Base-by-base conservation (phyloP, 2,888 invertebrate species). In the Pachymerium ferrugineum region DNA sequence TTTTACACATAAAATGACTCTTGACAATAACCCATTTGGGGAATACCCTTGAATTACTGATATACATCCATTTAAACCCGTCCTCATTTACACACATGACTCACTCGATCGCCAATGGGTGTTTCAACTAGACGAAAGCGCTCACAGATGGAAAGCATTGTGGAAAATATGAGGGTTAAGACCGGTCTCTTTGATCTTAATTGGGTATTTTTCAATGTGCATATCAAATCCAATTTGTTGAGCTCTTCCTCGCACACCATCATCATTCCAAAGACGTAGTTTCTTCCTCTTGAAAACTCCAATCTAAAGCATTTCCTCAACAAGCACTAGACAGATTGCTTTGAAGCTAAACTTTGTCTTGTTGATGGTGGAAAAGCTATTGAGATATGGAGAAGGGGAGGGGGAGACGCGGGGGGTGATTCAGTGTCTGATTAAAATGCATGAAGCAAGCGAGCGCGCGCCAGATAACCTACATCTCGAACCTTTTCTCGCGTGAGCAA, bases 341-440 rank as follows among this genome's bases (percentile, higher is more conserved):
- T 62, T 62, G 25, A 62, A 62, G 62, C 62, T 62, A 25, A 62
- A 62, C 62, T 62, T 62, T 62, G 62, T 62, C 62, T 62, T 28
- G 62, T 62, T 62, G 62, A 62, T 62, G 62, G 62, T 62, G 28
- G 62, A 62, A 62, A 62, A 62, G 62, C 62, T 62, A 62, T 62
- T 62, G 62, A 62, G 62, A 62, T 62, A 62, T 62, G 62, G 62
- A 62, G 62, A 62, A 62, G 10, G 62, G 62, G 62, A n/a, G 10
- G 22, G 62, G 25, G 28, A n/a, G 62, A 62, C 62, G 25, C 62
- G 62, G 62, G 62, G 25, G 62, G 62, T 62, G 62, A 62, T 62
- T 62, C 62, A 62, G 62, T 62, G 62, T 62, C 62, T 62, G 62
- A 62, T 62, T 62, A 62, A 62, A 62, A 62, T 62, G 62, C 62